Conservation (phyloP, 1,140 invertebrate species). For the Sipha flava region DNA sequence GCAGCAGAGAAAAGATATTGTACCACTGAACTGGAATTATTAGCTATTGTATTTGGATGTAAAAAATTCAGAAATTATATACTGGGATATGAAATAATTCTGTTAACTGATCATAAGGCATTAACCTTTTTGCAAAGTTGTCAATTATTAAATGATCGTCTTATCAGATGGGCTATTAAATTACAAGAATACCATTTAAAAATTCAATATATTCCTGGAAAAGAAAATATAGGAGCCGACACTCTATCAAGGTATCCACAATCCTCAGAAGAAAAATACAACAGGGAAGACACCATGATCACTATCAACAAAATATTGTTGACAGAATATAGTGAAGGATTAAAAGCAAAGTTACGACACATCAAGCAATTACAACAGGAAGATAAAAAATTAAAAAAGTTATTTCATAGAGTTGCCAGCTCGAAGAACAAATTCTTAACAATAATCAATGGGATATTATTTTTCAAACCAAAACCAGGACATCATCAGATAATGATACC, state of each 20-base stretch:
- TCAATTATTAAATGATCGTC: neutral
- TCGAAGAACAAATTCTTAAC: neutral
- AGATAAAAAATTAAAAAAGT: neutral
- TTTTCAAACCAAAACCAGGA: neutral
- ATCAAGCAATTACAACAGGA: neutral
- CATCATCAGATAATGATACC: neutral
- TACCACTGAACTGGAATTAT: neutral
- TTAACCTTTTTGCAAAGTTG: neutral
- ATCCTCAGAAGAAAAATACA: neutral
- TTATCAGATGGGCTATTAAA: neutral
- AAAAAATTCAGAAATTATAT: neutral
- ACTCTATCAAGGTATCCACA: neutral
- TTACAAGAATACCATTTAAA: neutral
- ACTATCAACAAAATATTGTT: neutral
- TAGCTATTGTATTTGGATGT: neutral
- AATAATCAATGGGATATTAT: neutral
- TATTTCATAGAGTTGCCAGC: neutral
- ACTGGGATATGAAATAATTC: neutral
- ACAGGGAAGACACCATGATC: neutral
- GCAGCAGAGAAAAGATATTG: neutral
- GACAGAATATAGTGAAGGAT: neutral
- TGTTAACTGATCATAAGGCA: neutral
- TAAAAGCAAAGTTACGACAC: neutral
- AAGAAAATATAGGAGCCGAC: neutral
- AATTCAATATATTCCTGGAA: neutral